Conservation (phyloP, 2,797 vertebrate species). For the Sebastes hopkinsi region DNA sequence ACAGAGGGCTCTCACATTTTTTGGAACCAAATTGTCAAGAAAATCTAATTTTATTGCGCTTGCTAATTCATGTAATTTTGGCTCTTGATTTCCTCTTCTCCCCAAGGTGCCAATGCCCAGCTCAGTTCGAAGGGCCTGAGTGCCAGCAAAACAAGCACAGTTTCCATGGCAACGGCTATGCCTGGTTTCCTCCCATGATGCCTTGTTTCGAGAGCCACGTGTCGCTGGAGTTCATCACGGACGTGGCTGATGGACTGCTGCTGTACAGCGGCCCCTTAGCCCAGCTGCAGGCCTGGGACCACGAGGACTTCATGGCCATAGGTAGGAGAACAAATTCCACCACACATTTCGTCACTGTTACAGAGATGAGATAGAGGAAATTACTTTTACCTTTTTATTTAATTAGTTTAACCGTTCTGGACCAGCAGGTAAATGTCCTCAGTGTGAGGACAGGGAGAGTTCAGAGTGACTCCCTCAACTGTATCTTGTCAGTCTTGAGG, state of each 20-base stretch:
- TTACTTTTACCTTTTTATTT: neutral
- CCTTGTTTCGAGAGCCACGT: constrained; percentile 87
- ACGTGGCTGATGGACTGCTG: constrained; percentile 84
- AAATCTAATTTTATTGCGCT: constrained; percentile 1
- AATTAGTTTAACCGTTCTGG: neutral
- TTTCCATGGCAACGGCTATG: constrained; percentile 89
- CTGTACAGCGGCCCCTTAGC: constrained; percentile 87
- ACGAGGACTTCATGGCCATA: constrained; percentile 87
- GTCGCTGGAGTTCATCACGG: constrained; percentile 88
- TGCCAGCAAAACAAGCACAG: constrained; percentile 90
- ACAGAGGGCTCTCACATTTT: neutral
- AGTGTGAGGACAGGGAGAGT: neutral
- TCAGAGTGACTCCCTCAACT: neutral
- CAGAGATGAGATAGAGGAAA: neutral
- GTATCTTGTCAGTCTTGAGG: neutral
- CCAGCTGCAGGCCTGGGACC: constrained; percentile 81
- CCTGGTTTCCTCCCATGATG: constrained; percentile 88
- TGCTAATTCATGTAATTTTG: constrained; percentile 31
- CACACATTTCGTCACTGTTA: neutral
- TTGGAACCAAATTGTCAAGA: neutral
- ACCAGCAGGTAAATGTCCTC: neutral
- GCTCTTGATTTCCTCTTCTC: constrained; percentile 26
- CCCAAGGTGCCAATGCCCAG: constrained; percentile 85
- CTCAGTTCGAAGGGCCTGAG: constrained; percentile 86
- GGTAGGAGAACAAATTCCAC: constrained; percentile 71